A percentile compares a stretch with the other conserved stretches of the same genome.
Evolutionary conservation across 2,797 vertebrate genomes (phyloP).

Genomic region (Enteromius radiatus): DNA sequence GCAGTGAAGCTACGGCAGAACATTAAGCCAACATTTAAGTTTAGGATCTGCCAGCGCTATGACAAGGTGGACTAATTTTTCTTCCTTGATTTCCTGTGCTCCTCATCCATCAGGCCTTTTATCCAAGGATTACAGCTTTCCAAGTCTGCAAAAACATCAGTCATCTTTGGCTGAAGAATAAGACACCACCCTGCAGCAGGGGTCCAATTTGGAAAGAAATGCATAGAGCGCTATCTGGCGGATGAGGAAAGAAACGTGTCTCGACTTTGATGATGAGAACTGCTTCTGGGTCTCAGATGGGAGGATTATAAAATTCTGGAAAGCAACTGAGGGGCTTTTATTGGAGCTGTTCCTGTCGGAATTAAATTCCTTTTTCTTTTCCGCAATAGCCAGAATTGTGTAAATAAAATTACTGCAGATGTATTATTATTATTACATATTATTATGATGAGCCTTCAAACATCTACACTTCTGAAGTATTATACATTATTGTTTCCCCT

Average conservation of each 20-base stretch:
- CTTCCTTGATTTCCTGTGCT: conserved; percentile 26
- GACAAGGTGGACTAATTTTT: conserved; percentile 25
- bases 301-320: conserved; percentile 10
- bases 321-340: conserved; percentile 8
- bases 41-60: conserved; percentile 7
- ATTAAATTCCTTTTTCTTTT: not conserved
- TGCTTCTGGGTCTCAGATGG: conserved; percentile 7
- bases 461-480: not conserved
- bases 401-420: not conserved
- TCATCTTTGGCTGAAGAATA: conserved; percentile 35
- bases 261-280: not conserved
- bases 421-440: not conserved
- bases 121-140: conserved; percentile 47
- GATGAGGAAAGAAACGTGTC: conserved; percentile 3
- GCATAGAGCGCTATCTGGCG: conserved; percentile 22
- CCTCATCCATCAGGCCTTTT: conserved; percentile 34
- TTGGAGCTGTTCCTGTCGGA: not conserved
- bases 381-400: not conserved
- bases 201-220: not conserved
- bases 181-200: conserved; percentile 25
- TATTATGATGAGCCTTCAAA: not conserved
- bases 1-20: not conserved
- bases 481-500: not conserved
- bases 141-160: conserved; percentile 31
- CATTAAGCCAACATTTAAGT: not conserved